Conservation (phyloP, 2,113 vertebrate species). For the Myotis lucifugus region DNA sequence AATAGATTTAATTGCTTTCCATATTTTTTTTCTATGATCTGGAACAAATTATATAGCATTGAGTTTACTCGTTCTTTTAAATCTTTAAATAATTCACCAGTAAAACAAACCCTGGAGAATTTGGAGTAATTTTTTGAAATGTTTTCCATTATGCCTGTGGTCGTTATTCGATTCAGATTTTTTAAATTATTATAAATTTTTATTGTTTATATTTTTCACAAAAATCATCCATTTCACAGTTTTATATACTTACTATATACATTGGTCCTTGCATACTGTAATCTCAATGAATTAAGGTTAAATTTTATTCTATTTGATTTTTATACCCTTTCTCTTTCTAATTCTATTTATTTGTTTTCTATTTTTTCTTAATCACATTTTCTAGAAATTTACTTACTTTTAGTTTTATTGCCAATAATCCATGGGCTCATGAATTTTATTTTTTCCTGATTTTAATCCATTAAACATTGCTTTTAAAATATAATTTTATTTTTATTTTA, state of each 20-base stretch:
- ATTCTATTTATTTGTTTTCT: not conserved
- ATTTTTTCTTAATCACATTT: constrained; percentile 39
- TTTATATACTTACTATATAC: not conserved
- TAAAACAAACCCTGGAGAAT: constrained; percentile 53
- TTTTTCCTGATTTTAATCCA: constrained; percentile 33
- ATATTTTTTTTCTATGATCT: constrained; percentile 52
- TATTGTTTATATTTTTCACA: constrained; percentile 26
- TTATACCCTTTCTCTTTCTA: not conserved
- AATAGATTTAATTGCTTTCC: constrained; percentile 53
- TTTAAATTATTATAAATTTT: constrained; percentile 56
- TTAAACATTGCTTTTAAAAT: constrained; percentile 49
- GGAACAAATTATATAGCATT: constrained; percentile 71
- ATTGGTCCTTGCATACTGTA: not conserved
- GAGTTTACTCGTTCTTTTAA: constrained; percentile 69
- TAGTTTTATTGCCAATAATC: constrained; percentile 39
- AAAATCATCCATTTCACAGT: constrained; percentile 45
- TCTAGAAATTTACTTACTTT: not conserved
- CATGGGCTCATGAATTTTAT: not conserved
- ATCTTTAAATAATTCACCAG: constrained; percentile 65
- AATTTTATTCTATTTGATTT: constrained; percentile 10
- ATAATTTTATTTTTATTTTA: constrained; percentile 1
- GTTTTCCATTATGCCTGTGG: constrained; percentile 53
- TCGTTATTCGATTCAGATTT: constrained; percentile 53
- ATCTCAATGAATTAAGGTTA: not conserved
- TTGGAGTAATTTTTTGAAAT: constrained; percentile 58